Conservation (phyloP, 2,797 vertebrate species). For the Bryconaethiops microstoma region DNA sequence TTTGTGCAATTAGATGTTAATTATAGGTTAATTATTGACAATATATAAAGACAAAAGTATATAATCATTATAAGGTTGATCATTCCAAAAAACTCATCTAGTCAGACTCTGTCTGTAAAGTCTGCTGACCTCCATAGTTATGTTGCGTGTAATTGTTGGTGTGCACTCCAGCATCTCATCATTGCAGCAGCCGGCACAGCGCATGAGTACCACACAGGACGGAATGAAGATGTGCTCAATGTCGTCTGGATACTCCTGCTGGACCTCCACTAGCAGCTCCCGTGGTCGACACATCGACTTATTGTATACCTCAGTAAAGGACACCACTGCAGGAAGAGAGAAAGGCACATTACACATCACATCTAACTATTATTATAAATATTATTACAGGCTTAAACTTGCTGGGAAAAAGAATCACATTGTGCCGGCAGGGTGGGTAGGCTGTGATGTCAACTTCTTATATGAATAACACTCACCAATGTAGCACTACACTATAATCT, state of each 20-base stretch:
- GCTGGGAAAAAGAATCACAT: not conserved
- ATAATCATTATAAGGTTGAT: no score
- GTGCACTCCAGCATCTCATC: constrained; percentile 93
- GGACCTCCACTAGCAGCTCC: constrained; percentile 94
- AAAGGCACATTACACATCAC: not conserved
- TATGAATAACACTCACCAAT: not conserved
- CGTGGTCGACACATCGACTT: constrained; percentile 92
- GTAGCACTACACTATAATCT: not conserved
- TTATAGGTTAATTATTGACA: no score
- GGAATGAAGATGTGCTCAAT: constrained; percentile 97
- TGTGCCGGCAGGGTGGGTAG: not conserved
- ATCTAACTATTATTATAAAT: not conserved
- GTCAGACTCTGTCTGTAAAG: not conserved
- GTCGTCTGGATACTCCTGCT: constrained; percentile 95
- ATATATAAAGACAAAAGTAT: no score
- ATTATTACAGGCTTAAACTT: not conserved
- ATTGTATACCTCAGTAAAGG: constrained; percentile 92
- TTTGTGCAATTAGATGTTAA: no score
- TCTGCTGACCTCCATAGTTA: constrained; percentile 83
- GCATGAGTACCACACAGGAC: constrained; percentile 92
- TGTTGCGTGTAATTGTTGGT: constrained; percentile 85
- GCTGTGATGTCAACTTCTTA: not conserved
- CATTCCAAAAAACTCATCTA: no score
- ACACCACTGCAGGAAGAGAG: constrained; percentile 80
- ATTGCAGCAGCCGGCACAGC: constrained; percentile 94